Conservation (phyloP, 2,888 invertebrate genomes). For the Macrosiphum euphorbiae region DNA sequence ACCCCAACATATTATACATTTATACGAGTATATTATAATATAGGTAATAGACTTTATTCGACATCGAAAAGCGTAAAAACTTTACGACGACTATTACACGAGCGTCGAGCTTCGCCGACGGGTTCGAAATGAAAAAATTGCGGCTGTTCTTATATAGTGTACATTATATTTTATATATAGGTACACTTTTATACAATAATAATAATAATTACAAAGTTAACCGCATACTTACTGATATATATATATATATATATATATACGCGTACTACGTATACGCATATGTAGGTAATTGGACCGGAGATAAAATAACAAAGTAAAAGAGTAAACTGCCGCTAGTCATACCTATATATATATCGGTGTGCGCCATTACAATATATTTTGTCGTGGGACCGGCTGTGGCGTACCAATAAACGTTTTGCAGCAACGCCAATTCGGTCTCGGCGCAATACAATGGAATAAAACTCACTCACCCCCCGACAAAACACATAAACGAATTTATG, state of each 20-base stretch:
- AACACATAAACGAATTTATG: background rate
- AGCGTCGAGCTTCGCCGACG: background rate
- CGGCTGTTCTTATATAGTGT: background rate
- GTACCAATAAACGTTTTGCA: background rate
- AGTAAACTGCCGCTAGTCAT: background rate
- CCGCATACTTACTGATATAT: background rate
- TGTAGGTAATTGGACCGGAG: background rate
- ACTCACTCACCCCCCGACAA: background rate
- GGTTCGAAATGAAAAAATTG: background rate
- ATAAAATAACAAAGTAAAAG: background rate
- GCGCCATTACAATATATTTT: background rate
- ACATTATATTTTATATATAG: background rate
- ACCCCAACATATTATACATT: too few species aligned
- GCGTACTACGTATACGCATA: background rate
- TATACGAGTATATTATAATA: background rate
- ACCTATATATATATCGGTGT: background rate
- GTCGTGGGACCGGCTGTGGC: background rate
- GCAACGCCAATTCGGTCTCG: background rate
- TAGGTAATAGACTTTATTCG: background rate
- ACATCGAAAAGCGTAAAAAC: background rate
- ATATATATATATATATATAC: background rate
- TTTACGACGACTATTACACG: background rate
- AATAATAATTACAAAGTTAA: background rate
- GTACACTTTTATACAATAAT: background rate
- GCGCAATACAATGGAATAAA: background rate